Evolutionary conservation across 2,888 invertebrate genomes (phyloP), one percentile per base, ranked within the genome.

Genomic region (Synergus gifuensis): DNA sequence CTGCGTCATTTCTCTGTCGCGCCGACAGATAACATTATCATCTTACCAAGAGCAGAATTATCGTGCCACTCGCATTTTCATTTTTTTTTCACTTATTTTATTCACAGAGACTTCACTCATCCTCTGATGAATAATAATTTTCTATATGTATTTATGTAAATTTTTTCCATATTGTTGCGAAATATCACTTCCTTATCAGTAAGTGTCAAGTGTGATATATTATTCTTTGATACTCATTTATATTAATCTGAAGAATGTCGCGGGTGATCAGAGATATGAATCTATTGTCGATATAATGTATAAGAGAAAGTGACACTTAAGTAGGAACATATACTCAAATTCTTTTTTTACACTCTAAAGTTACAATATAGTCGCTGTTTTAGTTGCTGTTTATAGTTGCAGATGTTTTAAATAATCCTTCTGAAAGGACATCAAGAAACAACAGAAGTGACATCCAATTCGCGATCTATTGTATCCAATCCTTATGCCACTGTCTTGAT

Each of bases 1-100:
- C 49, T 63, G 63, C 22, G 28, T 63, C 36, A 66, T 66, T 66
- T n/a, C 40, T 66, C 64, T 16, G 42, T 66, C 40, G 14, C 40
- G 40, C n/a, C n/a, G 64, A 42, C 3, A 36, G 64, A 66, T 66
- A 66, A 42, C 40, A 66, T 40, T 66, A 66, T 66, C 64, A n/a
- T 40, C 42, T 42, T 16, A n/a, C 4, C 64, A 66, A 66, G 42
- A 42, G 42, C 42, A 66, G 40, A 40, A n/a, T 40, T 66, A 40
- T 66, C n/a, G 11, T 60, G 11, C 60, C 8, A 40, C 40, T 66
- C n/a, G n/a, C 64, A 40, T n/a, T 66, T 66, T n/a, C 8, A 66
- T 66, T 66, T 66, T 66, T 40, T 40, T 28, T 28, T 4, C 36
- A 66, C 64, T 66, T 42, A 16, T 42, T 66, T 40, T n/a, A 66